Evolutionary conservation across 2,797 vertebrate genomes (phyloP).

Genomic region (Pseudochromis fuscus): DNA sequence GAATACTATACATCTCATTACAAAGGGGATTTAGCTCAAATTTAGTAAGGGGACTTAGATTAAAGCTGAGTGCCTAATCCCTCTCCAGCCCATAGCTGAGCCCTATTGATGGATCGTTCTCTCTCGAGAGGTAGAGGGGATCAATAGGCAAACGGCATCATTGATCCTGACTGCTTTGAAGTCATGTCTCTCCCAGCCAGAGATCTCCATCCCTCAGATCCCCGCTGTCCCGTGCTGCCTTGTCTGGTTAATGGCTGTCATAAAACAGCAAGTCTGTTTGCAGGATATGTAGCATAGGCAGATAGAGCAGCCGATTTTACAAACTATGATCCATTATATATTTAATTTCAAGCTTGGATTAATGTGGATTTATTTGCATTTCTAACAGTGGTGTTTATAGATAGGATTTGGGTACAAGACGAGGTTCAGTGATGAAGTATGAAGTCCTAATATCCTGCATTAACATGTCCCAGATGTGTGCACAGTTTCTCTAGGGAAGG

Average conservation of each 20-base stretch:
- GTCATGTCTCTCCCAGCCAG: constrained; percentile 79
- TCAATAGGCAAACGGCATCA: constrained; percentile 82
- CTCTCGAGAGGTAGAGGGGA: constrained; percentile 65
- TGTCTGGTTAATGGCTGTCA: constrained; percentile 69
- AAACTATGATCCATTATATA: constrained; percentile 26
- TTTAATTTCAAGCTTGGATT: constrained; percentile 33
- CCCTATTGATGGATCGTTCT: constrained; percentile 73
- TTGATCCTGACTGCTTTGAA: constrained; percentile 83
- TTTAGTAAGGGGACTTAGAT: constrained; percentile 75
- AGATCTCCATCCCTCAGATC: constrained; percentile 69
- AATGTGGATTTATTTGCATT: constrained; percentile 23
- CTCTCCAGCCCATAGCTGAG: constrained; percentile 70
- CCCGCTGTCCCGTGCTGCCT: constrained; percentile 54
- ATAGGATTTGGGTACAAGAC: constrained; percentile 42
- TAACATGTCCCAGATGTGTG: constrained; percentile 79
- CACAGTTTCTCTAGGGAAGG: constrained; percentile 41
- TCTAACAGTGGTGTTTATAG: constrained; percentile 15
- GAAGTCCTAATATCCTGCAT: constrained; percentile 63
- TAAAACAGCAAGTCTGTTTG: constrained; percentile 59
- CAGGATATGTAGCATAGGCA: constrained; percentile 40
- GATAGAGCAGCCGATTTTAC: constrained; percentile 26
- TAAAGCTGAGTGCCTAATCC: constrained; percentile 77
- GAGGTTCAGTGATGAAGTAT: constrained; percentile 54
- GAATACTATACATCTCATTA: constrained; percentile 68
- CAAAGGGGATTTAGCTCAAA: constrained; percentile 70